Percentiles rank a stretch among this genome's conserved stretches.
phyloP scores from a whole-genome alignment of 2,888 invertebrate genomes.

The Apodemia duryi region DNA sequence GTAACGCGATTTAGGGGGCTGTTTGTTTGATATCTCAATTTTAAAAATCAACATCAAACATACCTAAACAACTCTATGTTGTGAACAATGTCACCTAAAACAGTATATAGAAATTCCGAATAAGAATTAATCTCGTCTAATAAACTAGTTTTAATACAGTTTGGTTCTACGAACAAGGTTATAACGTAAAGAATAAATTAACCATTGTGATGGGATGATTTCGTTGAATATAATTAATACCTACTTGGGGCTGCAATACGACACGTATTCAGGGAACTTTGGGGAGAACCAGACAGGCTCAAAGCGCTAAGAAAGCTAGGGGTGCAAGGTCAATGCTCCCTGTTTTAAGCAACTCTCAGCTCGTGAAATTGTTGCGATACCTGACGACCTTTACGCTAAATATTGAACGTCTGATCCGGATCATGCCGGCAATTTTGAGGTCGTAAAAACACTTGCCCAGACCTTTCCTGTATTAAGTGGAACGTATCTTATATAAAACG shows the following conservation, averaged over 20 bases:
- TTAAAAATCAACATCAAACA: too few relatives aligned
- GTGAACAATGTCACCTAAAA: too few relatives aligned
- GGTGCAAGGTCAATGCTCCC: conserved; percentile 64
- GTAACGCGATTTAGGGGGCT: too few relatives aligned
- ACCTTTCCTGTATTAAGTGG: background rate
- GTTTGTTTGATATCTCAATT: too few relatives aligned
- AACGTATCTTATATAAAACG: background rate
- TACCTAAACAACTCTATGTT: too few relatives aligned
- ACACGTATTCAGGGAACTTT: conserved; percentile 31
- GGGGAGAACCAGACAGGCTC: conserved; percentile 41
- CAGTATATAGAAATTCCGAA: too few relatives aligned
- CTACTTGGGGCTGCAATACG: conserved; percentile 29
- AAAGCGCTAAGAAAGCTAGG: conserved; percentile 57
- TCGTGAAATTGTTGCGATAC: conserved; percentile 24
- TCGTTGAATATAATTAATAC: conserved; percentile 15
- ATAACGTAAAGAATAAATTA: conserved; percentile 12
- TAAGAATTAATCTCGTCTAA: background rate
- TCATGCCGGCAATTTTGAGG: background rate
- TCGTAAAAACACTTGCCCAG: background rate
- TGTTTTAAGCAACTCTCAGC: conserved; percentile 35
- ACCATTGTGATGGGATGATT: conserved; percentile 20
- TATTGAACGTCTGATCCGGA: conserved; percentile 10
- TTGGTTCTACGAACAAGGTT: background rate
- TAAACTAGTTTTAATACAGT: background rate
- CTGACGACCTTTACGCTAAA: conserved; percentile 1